Evolutionary conservation across 1,140 invertebrate species (phyloP), one percentile per base, ranked within the genome.

Genomic region (Zaprionus ornatus): DNA sequence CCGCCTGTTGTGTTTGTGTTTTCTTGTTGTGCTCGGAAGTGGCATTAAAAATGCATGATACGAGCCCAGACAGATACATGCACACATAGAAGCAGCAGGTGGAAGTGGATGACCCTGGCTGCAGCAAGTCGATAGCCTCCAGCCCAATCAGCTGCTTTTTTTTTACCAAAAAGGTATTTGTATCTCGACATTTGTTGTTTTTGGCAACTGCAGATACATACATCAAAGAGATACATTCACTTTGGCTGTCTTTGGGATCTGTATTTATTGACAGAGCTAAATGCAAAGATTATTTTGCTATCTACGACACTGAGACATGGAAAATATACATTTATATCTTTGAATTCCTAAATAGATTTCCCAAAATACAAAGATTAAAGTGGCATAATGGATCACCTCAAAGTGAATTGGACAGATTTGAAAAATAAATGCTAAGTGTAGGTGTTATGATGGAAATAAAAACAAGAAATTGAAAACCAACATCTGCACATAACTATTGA

Each of bases 51-150:
- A 63, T 65, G 54, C 57, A 81, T 62, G 50, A 74, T 40, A 70
- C 2, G 52, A 40, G 70, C 35, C 29, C 21, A 50, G 32, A 65
- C 25, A 56, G 25, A 57, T 40, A 72, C 61, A 55, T 13, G n/a
- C 19, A 40, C 12, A 59, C 56, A 59, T 15, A 50, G 77, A 67
- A 81, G 42, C 48, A 71, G 81, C 66, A 70, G 60, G 40, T 74
- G 74, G 79, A 80, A 85, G 70, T 79, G 66, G 82, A 57, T 82
- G 75, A 75, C 82, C 82, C 70, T 84, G 77, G 25, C 12, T 37
- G 23, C 35, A 54, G 55, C 27, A 48, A 62, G 60, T 57, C 17
- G 79, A 17, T 69, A 60, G 59, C 64, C 74, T 78, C 19, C 55
- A 27, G 35, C 19, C 37, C 4, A 59, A 72, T 66, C 62, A 65